phyloP scores from a whole-genome alignment of 2,797 vertebrate genomes.

The Periophthalmus magnuspinnatus region DNA sequence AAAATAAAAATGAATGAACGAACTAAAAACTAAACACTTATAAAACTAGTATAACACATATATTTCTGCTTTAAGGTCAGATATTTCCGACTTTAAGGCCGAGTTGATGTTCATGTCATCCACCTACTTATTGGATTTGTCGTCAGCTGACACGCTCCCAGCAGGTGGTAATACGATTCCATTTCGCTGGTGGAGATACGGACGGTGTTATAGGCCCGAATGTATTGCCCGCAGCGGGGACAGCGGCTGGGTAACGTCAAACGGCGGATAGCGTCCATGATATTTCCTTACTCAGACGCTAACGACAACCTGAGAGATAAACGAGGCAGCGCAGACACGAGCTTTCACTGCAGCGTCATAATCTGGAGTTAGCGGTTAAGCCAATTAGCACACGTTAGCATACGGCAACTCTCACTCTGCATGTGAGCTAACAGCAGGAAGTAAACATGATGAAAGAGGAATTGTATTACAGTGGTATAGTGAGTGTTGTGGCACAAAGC shows the following conservation, averaged over 20 bases:
- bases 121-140: slow-evolving; percentile 70
- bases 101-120: background rate
- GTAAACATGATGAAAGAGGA: background rate
- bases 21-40: too few relatives aligned
- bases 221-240: slow-evolving; percentile 69
- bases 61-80: too few relatives aligned
- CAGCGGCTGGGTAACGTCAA: slow-evolving; percentile 67
- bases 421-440: background rate
- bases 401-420: slow-evolving; percentile 10
- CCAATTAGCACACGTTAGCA: slow-evolving; percentile 52
- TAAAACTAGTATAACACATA: too few relatives aligned
- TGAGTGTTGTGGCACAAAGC: background rate
- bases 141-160: slow-evolving; percentile 78
- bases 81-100: too few relatives aligned
- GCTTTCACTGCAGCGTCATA: slow-evolving; percentile 36
- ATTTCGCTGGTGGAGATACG: slow-evolving; percentile 87
- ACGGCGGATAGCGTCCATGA: slow-evolving; percentile 35
- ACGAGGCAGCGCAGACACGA: background rate
- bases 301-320: background rate
- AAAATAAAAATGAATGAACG: background rate
- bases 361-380: slow-evolving; percentile 47
- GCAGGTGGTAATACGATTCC: slow-evolving; percentile 84
- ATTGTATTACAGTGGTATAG: background rate
- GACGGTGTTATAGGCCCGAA: slow-evolving; percentile 71
- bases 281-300: background rate